These are phyloP conservation scores for Oscheius myriophilus DNA, from an alignment of 2,888 invertebrate genomes.

Conservation along the genomic window DNA sequence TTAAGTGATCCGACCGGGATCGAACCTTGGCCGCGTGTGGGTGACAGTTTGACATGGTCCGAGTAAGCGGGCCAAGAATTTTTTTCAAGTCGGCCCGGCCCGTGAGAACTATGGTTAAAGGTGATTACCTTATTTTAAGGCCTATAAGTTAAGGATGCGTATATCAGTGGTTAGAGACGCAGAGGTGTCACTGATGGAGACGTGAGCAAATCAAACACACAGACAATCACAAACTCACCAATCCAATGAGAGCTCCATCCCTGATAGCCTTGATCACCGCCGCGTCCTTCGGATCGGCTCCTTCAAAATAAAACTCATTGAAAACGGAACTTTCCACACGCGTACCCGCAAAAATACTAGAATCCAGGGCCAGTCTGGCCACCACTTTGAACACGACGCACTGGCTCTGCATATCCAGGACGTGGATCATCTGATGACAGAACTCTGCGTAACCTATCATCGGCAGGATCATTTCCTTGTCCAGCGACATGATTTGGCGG, in stretches of 20 bases:
- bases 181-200: not conserved
- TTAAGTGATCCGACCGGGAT: too few species aligned
- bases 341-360: constrained; percentile 10
- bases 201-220: not conserved
- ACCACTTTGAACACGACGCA: constrained; percentile 39
- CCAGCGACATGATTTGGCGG: constrained; percentile 38
- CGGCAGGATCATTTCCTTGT: constrained; percentile 36
- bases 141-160: too few species aligned
- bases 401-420: constrained; percentile 35
- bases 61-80: too few species aligned
- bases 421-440: constrained; percentile 33
- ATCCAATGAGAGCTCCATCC: constrained; percentile 17
- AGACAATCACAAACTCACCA: constrained; percentile 6
- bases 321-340: not conserved
- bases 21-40: too few species aligned
- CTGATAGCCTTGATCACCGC: not conserved
- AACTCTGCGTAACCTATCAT: constrained; percentile 34
- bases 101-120: too few species aligned
- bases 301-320: not conserved
- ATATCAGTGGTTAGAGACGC: not conserved
- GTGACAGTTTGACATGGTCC: too few species aligned
- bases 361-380: constrained; percentile 32
- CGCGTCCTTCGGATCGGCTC: not conserved
- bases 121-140: too few species aligned
- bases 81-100: too few species aligned